A percentile compares a stretch with the other conserved stretches of the same genome.
phyloP scores from a whole-genome alignment of 2,888 invertebrate genomes.

The Achlya flavicornis region DNA sequence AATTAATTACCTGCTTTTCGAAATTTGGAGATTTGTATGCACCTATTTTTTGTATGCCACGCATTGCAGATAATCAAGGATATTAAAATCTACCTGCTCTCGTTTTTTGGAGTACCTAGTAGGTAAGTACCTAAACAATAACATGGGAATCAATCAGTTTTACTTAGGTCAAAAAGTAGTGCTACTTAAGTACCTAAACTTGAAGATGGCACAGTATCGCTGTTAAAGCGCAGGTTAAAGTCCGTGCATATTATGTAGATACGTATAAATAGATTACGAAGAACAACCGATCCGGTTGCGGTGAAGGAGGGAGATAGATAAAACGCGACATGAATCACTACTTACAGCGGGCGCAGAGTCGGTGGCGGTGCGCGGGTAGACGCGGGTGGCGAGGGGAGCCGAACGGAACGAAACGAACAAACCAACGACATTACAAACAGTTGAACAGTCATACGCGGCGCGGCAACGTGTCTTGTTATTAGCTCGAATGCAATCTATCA shows the following conservation, averaged over 20 bases:
- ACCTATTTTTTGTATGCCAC: background rate
- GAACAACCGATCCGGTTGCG: conserved; percentile 83
- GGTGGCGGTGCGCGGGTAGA: conserved; percentile 60
- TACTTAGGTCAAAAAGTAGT: background rate
- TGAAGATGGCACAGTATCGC: conserved; percentile 46
- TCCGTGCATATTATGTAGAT: conserved; percentile 74
- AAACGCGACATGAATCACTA: conserved; percentile 84
- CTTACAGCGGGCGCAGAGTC: conserved; percentile 73
- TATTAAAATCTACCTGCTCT: background rate
- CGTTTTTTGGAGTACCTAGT: background rate
- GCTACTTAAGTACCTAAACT: conserved; percentile 12
- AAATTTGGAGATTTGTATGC: background rate
- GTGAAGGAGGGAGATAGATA: conserved; percentile 83
- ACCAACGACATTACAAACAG: conserved; percentile 78
- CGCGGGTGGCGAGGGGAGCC: conserved; percentile 57
- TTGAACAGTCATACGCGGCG: conserved; percentile 78
- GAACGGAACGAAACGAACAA: conserved; percentile 73
- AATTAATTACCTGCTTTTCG: background rate
- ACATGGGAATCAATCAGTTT: too few relatives aligned
- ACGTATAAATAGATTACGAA: conserved; percentile 82
- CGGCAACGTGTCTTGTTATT: conserved; percentile 58
- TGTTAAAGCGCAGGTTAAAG: conserved; percentile 65
- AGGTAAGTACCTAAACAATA: background rate
- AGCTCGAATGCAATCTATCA: conserved; percentile 47
- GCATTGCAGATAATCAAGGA: background rate